Evolutionary conservation across 2,113 vertebrate genomes (phyloP), one percentile per base, ranked within the genome.

Genomic region (Todiramphus chloris): DNA sequence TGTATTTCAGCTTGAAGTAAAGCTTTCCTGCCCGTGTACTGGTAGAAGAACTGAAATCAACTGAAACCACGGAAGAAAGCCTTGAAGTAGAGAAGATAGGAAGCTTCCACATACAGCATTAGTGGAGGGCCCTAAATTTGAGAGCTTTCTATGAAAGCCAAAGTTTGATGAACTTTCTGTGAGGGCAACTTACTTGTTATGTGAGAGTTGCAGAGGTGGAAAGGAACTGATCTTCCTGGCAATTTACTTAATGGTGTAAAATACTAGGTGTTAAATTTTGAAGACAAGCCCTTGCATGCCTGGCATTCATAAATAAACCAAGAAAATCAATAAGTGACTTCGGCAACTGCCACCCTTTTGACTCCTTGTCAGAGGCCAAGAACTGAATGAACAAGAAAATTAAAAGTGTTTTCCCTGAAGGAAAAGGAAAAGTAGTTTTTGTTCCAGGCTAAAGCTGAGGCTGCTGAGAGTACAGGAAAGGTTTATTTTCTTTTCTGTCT

Each of bases 241-340:
- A 69, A 53, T 95, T 93, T 92, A 87, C 86, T 96, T 89, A 86
- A 90, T 86, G 67, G 88, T 83, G 90, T 95, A 87, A 97, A 96
- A 89, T 82, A 87, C 43, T 50, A 92, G 83, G 90, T 92, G 90
- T 89, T 97, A 95, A 90, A 95, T 96, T 92, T 75, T 75, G 64
- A 78, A 90, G 76, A 74, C 63, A 70, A 83, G 82, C 75, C 56
- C 80, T 90, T 89, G 83, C 69, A 81, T 75, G 88, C 74, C 80
- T 96, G 64, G 68, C 60, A 62, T 93, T 95, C 81, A 94, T 97
- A 94, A 96, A 96, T 97, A 96, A 96, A 93, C 56, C 68, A 74
- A 83, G 90, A 56, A 96, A 97, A 94, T 95, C 94, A 94, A 90
- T 96, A 96, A 92, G 35, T 81, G 77, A 94, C 94, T 96, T 88